Base-by-base conservation (phyloP, 2,113 vertebrate genomes). In the Aldabrachelys gigantea region DNA sequence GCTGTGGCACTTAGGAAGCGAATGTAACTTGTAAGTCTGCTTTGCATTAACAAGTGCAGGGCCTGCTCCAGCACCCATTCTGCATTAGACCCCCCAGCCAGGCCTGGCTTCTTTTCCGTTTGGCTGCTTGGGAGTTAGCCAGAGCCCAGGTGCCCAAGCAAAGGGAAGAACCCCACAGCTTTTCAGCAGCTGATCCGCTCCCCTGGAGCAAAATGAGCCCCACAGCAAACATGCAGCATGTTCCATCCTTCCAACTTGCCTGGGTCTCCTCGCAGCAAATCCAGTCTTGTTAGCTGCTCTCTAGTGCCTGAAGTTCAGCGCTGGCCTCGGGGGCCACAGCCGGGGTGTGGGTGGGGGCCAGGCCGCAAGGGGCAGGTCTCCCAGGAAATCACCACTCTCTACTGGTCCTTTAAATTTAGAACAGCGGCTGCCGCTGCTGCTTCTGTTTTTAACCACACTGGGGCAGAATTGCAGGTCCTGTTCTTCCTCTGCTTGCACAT, bases 31-130 rank as follows among this genome's bases (percentile, higher is more conserved):
- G 35, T 19, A 38, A 38, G 4, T 72, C 65, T 3, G 62, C 62
- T 38, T 38, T 38, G 65, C 9, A 4, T 8, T 21, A n/a, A 4
- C 35, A 9, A 0, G 62, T 0, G 0, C 82, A 2, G 8, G 49
- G 31, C 76, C 2, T 0, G 1, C 82, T 69, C 6, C 1, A 35
- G 50, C 41, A 38, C 17, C 65, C 19, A 1, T 21, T n/a, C 35
- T 19, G 35, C 62, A n/a, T n/a, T 7, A 65, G 13, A 16, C 27
- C 14, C 27, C 31, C 13, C 12, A 62, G 62, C 6, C 35, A n/a
- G 62, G 65, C n/a, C 65, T 10, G 17, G 31, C 57, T 31, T 29
- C 57, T 59, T 29, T 57, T 13, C 57, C 57, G 12, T 12, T 29
- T 11, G 57, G 29, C 14, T 62, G 59, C 59, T 62, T 31, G 29